phyloP scores from a whole-genome alignment of 2,888 invertebrate genomes.

The Ormyrus thymus region DNA sequence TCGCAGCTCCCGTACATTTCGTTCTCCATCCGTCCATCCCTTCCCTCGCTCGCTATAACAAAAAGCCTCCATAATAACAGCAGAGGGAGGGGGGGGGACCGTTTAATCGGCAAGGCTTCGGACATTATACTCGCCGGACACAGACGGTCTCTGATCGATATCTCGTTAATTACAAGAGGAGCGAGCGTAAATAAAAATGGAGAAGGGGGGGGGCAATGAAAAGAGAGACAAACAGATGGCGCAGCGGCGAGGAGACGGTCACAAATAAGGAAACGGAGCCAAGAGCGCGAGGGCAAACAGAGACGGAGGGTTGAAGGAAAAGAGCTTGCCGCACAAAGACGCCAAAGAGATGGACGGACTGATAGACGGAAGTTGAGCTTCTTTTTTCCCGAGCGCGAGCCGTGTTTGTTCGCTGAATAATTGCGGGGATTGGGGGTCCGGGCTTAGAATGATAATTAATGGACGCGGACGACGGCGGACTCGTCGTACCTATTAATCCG shows the following conservation, averaged over 20 bases:
- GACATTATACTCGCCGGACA: background rate
- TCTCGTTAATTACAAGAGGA: constrained; percentile 56
- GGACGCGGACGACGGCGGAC: too few species aligned
- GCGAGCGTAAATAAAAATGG: constrained; percentile 24
- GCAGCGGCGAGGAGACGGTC: constrained; percentile 15
- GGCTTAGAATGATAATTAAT: too few species aligned
- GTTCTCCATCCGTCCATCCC: too few species aligned
- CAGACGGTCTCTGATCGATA: constrained; percentile 48
- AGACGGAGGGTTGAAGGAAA: background rate
- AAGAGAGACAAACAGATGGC: constrained; percentile 24
- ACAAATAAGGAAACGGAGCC: constrained; percentile 48
- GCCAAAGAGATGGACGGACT: background rate
- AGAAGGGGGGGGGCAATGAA: background rate
- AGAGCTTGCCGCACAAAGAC: background rate
- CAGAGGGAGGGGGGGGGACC: background rate
- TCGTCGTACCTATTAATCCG: too few species aligned
- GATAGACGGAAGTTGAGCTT: background rate
- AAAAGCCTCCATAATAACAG: too few species aligned
- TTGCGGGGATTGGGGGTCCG: too few species aligned
- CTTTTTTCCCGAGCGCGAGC: too few species aligned
- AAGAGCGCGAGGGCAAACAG: constrained; percentile 28
- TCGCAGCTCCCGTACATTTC: too few species aligned
- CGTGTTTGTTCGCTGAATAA: too few species aligned
- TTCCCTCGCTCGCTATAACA: too few species aligned
- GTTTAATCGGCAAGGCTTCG: constrained; percentile 47